Conservation (phyloP, 2,797 vertebrate species). For the Denticeps clupeoides region DNA sequence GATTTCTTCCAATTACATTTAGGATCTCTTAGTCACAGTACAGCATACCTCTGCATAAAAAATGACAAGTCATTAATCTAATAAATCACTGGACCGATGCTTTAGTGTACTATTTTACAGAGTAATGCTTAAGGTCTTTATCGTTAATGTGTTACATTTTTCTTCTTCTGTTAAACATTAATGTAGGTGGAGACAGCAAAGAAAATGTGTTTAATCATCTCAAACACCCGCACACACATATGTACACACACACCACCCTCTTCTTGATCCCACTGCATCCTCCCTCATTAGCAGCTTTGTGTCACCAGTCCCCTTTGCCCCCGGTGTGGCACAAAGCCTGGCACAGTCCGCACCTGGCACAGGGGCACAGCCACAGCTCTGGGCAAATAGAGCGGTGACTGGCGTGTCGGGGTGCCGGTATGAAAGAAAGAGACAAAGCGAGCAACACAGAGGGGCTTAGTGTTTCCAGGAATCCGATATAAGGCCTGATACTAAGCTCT, state of each 20-base stretch:
- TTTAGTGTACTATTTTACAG: too few species aligned
- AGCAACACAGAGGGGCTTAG: neutral
- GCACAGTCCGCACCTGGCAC: conserved; percentile 5
- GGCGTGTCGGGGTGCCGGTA: neutral
- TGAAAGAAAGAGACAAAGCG: neutral
- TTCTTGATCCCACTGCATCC: too few species aligned
- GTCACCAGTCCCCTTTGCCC: conserved; percentile 30
- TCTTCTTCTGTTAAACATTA: too few species aligned
- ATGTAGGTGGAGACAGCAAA: too few species aligned
- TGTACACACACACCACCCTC: conserved; percentile 7
- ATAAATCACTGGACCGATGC: too few species aligned
- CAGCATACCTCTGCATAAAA: too few species aligned
- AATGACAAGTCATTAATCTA: too few species aligned
- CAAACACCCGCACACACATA: neutral
- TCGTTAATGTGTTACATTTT: too few species aligned
- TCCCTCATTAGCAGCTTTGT: conserved; percentile 26
- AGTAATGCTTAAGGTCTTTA: too few species aligned
- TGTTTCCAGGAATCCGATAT: neutral
- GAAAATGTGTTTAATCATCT: too few species aligned
- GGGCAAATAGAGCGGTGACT: conserved; percentile 5
- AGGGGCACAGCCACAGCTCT: neutral
- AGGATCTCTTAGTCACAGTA: too few species aligned
- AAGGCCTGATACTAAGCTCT: neutral
- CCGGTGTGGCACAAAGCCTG: conserved; percentile 23
- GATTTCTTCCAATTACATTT: neutral